These are phyloP conservation scores for Acanthurus leucopareius DNA, from an alignment of 2,797 vertebrate species.

Conservation along the genomic window DNA sequence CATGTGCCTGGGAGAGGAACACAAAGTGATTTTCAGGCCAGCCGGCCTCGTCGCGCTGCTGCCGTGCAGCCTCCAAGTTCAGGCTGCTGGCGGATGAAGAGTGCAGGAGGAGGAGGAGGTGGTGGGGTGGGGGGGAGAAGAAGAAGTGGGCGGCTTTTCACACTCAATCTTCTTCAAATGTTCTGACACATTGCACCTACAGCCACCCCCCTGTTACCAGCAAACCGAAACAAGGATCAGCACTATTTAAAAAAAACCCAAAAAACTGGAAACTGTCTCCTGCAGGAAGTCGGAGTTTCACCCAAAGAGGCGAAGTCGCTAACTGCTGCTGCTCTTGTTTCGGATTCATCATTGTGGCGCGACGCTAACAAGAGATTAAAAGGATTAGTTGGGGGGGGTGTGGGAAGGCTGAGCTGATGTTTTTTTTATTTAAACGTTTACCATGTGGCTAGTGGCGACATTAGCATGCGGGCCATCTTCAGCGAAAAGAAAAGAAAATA, in stretches of 20 bases:
- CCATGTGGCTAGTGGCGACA: conserved; percentile 9
- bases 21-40: conserved; percentile 81
- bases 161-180: conserved; percentile 82
- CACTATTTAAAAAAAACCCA: conserved; percentile 50
- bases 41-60: conserved; percentile 57
- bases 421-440: conserved; percentile 9
- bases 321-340: conserved; percentile 5
- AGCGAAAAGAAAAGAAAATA: conserved; percentile 8
- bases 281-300: conserved; percentile 7
- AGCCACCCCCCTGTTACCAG: conserved; percentile 50
- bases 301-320: not conserved
- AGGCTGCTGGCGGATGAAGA: conserved; percentile 64
- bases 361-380: not conserved
- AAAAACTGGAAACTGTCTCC: conserved; percentile 1
- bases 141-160: conserved; percentile 69
- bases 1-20: conserved; percentile 76
- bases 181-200: conserved; percentile 75
- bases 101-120: conserved; percentile 25
- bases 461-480: conserved; percentile 34
- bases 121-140: no score
- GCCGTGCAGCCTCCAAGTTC: conserved; percentile 60
- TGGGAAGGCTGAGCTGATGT: conserved; percentile 10
- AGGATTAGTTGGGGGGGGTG: conserved; percentile 14
- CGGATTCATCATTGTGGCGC: not conserved
- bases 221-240: conserved; percentile 56